Evolutionary conservation across 2,113 vertebrate species (phyloP), one percentile per base, ranked within the genome.

Genomic region (Neolamprologus variostigma): DNA sequence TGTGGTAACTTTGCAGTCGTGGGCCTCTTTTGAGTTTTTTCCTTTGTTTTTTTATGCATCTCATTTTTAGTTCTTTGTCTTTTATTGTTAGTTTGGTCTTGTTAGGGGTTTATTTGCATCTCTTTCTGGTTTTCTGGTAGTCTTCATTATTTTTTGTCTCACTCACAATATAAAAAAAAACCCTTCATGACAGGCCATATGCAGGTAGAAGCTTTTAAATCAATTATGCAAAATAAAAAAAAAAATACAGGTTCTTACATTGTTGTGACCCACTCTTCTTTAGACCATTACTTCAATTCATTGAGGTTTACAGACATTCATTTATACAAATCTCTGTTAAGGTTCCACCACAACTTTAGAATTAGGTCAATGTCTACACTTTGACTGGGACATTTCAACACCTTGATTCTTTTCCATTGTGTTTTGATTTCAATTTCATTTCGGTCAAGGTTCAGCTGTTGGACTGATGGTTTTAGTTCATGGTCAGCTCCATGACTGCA

Each of bases 91-190:
- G 23, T 78, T 78, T 31, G 26, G 71, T 31, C 16, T 47, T 78
- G 9, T 78, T 50, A 31, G 42, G 26, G 3, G 9, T 78, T 50
- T 1, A 28, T 78, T 78, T 78, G 42, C 71, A 31, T 78, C 16
- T 31, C 16, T 78, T 78, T 78, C 26, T 50, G 71, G 0, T 50
- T 31, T 50, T 78, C 5, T 50, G 71, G 9, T 50, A 19, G 71
- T 19, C 4, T 50, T 78, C 23, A 31, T 50, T 78, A 8, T 78
- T 19, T 50, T 31, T 78, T 23, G 16, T 12, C 23, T 31, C 42
- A 12, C 42, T 31, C 42, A 50, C 0, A 50, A 78, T n/a, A 37
- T n/a, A 12, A n/a, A 35, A 47, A 66, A 76, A 17, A 0, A 0
- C 13, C 9, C 8, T 11, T 76, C 71, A 50, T 31, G 7, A 78